Base-by-base conservation (phyloP, 2,888 invertebrate species). In the Andrena bucephala region DNA sequence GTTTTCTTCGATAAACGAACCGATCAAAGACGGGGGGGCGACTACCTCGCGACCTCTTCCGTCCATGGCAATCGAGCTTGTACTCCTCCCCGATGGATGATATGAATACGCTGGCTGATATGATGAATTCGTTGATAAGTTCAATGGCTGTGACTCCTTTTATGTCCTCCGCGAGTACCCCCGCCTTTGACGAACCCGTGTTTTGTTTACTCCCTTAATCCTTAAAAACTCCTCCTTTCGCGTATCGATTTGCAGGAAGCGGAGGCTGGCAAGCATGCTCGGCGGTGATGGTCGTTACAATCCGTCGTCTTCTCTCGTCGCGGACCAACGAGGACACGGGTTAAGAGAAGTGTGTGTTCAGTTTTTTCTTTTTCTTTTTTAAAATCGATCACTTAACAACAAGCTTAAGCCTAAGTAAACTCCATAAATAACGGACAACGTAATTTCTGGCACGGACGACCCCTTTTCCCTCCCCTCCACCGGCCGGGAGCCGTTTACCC, bases 391-490 rank as follows among this genome's bases (percentile, higher is more conserved):
- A 50, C 75, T 83, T 70, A 82, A 88, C 57, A 77, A 77, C 79
- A 81, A 87, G 85, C 87, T 88, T 85, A 87, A 83, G 69, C 52
- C 87, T 87, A 88, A 82, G 63, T 71, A 88, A 88, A 82, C 68
- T 68, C 67, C 52, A 60, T 78, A 63, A 81, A 68, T 74, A 77
- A 82, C 83, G 77, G 54, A 77, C 54, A 83, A 76, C 75, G 69
- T 63, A 73, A 82, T 72, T 80, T 77, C 24, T 79, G 77, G 80
- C 75, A 86, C 80, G 83, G 73, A 86, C 83, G 88, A 83, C 68
- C 86, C 57, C 54, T 63, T n/a, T 10, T 6, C 27, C 29, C n/a
- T 5, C 16, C 42, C 42, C 16, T 42, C 42, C 42, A 7, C 7
- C 70, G 60, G 70, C 31, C 67, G n/a, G 31, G 48, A 42, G 27